Evolutionary conservation across 2,888 invertebrate genomes (phyloP).

Genomic region (Mayetiola destructor): DNA sequence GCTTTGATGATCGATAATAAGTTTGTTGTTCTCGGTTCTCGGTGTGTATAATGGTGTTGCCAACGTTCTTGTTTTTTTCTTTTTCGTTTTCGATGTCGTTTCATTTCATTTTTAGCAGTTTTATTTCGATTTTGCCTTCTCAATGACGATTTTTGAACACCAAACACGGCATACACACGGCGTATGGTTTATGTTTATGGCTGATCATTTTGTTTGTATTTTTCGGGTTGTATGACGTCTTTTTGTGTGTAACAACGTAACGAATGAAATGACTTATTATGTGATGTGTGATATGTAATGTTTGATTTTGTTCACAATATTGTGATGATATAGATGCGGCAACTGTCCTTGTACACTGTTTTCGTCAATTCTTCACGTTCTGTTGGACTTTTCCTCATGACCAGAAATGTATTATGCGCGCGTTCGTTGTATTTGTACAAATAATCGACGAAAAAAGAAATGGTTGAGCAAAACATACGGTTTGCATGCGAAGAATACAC

Average conservation of each 20-base stretch:
- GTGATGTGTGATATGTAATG: no score
- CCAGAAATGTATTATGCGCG: no score
- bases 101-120: neutral
- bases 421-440: no score
- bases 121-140: neutral
- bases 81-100: neutral
- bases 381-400: no score
- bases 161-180: neutral
- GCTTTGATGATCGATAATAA: constrained; percentile 12
- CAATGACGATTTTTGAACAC: neutral
- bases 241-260: neutral
- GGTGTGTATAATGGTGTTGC: constrained; percentile 10
- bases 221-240: neutral
- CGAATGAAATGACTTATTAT: no score
- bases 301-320: neutral
- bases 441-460: neutral
- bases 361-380: no score
- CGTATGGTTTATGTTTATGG: neutral
- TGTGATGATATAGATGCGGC: neutral
- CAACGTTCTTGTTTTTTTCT: neutral
- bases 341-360: neutral
- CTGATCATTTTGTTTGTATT: neutral
- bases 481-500: neutral
- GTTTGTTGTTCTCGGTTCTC: constrained; percentile 5
- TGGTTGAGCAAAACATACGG: neutral